A percentile compares a stretch with the other conserved stretches of the same genome.
phyloP scores from a whole-genome alignment of 1,140 invertebrate species.

The Penaeus chinensis region DNA sequence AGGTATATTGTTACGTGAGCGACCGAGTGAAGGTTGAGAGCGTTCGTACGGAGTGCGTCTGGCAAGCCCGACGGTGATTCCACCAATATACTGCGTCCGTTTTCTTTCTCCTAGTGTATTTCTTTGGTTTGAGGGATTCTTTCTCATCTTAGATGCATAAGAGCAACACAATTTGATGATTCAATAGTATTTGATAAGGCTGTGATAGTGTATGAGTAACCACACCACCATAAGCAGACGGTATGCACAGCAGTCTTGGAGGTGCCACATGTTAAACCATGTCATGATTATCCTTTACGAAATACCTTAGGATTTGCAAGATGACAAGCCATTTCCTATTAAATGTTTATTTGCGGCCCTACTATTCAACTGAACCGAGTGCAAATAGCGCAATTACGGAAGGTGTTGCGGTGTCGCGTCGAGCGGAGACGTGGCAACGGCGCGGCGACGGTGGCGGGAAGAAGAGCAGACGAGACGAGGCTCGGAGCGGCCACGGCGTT shows the following conservation, averaged over 20 bases:
- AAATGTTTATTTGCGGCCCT: not conserved
- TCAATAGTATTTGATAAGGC: too few species aligned
- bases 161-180: too few species aligned
- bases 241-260: not conserved
- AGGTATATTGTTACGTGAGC: not conserved
- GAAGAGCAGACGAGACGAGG: not conserved
- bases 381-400: not conserved
- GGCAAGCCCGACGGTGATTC: slow-evolving; percentile 21
- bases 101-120: not conserved
- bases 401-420: not conserved
- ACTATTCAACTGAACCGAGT: not conserved
- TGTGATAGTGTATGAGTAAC: too few species aligned
- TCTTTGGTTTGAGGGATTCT: not conserved
- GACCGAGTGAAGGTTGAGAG: not conserved
- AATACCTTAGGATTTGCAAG: too few species aligned
- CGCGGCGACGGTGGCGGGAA: slow-evolving; percentile 41
- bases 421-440: slow-evolving; percentile 27
- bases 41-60: slow-evolving; percentile 23
- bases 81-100: not conserved
- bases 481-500: not conserved
- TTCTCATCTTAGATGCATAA: too few species aligned
- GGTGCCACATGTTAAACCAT: too few species aligned
- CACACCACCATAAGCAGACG: slow-evolving; percentile 7
- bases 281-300: too few species aligned
- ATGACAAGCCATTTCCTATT: too few species aligned